Evolutionary conservation across 2,888 invertebrate species (phyloP), one percentile per base, ranked within the genome.

Genomic region (Deladenus siricidicola): DNA sequence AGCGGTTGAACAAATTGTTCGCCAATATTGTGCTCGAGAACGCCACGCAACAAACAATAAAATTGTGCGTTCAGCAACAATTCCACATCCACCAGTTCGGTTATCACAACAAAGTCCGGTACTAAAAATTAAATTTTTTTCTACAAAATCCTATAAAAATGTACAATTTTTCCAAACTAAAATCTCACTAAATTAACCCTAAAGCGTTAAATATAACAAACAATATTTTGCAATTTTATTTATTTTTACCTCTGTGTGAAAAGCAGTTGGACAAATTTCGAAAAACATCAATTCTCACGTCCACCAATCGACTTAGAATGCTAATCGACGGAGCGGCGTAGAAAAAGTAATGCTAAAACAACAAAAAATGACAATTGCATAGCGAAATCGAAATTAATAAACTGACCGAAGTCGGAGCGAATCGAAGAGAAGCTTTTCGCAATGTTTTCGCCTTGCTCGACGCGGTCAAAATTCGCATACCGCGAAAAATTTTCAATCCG

Each of bases 11-110:
- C 70, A 23, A 76, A 43, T 17, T 61, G 78, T 65, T 83, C 83
- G 19, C 82, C 83, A 6, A 83, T 73, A 70, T 83, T 83, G 65
- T 81, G 80, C 43, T 80, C 80, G 21, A 83, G 76, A 26, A 83
- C 60, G 17, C 70, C 75, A 30, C 74, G 58, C 48, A 75, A 56
- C 21, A 75, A 57, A 17, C 69, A 57, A 51, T 75, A 76, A 56
- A 76, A 76, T 17, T 73, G 70, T 0, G 70, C 70, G 17, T 72
- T 69, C 56, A 74, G 67, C 24, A 61, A 43, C 26, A 69, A 29
- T 4, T 66, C 73, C 65, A 73, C 30, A 58, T 65, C 53, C 42
- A 69, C 58, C 21, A 69, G 63, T 4, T 58, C 44, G 3, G 70
- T 68, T 45, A 75, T 63, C 23, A 70, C 64, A 4, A 71, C 53